A percentile compares a stretch with the other conserved stretches of the same genome.
Evolutionary conservation across 2,888 invertebrate genomes (phyloP).

Genomic region (Xestia xanthographa): DNA sequence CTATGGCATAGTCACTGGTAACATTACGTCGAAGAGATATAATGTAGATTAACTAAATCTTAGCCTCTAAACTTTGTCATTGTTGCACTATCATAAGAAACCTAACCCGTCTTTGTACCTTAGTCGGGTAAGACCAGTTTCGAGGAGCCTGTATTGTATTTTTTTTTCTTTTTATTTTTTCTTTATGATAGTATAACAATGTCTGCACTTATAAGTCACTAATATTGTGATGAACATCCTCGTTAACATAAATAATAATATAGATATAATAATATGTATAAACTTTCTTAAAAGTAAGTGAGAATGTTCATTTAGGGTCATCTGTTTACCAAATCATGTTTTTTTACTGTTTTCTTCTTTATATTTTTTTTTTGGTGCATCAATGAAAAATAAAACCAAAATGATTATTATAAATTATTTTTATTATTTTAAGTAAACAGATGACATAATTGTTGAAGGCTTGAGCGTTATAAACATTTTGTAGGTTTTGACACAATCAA

Average conservation of each 20-base stretch:
- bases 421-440: slow-evolving; percentile 53
- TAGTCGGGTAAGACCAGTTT: not conserved
- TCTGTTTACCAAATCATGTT: slow-evolving; percentile 46
- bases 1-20: slow-evolving; percentile 90
- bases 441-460: slow-evolving; percentile 59
- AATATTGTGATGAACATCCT: slow-evolving; percentile 26
- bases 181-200: slow-evolving; percentile 45
- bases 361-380: not conserved
- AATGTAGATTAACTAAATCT: slow-evolving; percentile 69
- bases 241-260: slow-evolving; percentile 22
- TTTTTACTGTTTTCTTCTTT: not conserved
- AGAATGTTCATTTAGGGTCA: slow-evolving; percentile 40
- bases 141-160: not conserved
- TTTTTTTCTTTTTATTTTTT: not conserved
- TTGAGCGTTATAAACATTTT: slow-evolving; percentile 73
- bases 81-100: slow-evolving; percentile 43
- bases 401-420: slow-evolving; percentile 27
- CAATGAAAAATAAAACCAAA: slow-evolving; percentile 40
- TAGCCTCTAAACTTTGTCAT: slow-evolving; percentile 80
- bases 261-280: slow-evolving; percentile 11
- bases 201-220: slow-evolving; percentile 30
- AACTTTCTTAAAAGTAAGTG: slow-evolving; percentile 14
- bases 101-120: not conserved
- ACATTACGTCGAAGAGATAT: slow-evolving; percentile 81
- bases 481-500: slow-evolving; percentile 45